Base-by-base conservation (phyloP, 2,113 vertebrate species). In the Onychostruthus taczanowskii region DNA sequence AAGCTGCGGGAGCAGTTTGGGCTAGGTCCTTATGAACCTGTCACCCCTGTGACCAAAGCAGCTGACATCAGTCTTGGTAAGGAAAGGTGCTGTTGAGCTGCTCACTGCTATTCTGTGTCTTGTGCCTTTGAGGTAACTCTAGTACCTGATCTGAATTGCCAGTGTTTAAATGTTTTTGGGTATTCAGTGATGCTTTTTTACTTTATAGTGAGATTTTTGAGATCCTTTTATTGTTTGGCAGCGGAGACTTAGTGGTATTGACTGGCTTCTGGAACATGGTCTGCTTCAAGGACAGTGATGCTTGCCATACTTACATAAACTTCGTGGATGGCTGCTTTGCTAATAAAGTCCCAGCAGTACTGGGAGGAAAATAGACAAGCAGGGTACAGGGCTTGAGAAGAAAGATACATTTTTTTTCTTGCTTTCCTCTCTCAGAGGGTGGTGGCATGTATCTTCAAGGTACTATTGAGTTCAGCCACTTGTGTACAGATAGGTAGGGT, bases 31-130 rank as follows among this genome's bases (percentile, higher is more conserved):
- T 99, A 99, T 5, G 98, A 99, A 74, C 98, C 99, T 37, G 94
- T 97, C 55, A 98, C 98, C 0, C 99, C 99, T 1, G 98, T 99
- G 89, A 95, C 98, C 92, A 99, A 99, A 97, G 99, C 99, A 68
- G 99, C 99, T 7, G 99, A 99, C 96, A 99, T 99, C 98, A 99
- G 99, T 94, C 98, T 99, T 3, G 99, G 99, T 99, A 90, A 96
- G 98, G 43, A 55, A 26, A 62, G 41, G 28, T 43, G 22, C 56
- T 77, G 3, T 30, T 70, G 30, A 47, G 20, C 55, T 93, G 24
- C 46, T 78, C 55, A 9, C 58, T 78, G 69, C 47, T 82, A 33
- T 73, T 95, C 69, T 85, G 39, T 2, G 1, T 68, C 67, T 26
- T 44, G 31, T 85, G 70, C 46, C 56, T 92, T 76, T 69, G 58